phyloP scores from a whole-genome alignment of 2,797 vertebrate species.

The Pygocentrus nattereri region DNA sequence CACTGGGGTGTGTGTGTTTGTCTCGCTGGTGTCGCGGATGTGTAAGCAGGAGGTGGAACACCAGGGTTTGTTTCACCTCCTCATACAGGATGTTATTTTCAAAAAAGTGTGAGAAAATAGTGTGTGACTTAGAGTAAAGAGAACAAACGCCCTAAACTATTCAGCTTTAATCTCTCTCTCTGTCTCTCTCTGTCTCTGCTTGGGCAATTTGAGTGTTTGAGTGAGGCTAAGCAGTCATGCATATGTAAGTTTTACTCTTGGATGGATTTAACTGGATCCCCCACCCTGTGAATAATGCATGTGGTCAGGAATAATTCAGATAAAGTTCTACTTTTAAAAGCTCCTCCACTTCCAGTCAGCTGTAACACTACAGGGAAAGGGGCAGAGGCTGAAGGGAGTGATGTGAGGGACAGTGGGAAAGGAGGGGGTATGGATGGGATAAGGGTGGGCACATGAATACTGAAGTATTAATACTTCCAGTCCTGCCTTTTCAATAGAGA shows the following conservation, averaged over 20 bases:
- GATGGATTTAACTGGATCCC: slow-evolving; percentile 18
- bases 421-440: background rate
- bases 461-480: too few species aligned
- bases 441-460: background rate
- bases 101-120: background rate
- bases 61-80: background rate
- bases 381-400: background rate
- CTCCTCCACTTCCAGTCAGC: slow-evolving; percentile 42
- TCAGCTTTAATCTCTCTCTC: background rate
- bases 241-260: slow-evolving; percentile 11
- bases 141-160: background rate
- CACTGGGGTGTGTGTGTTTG: background rate
- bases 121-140: slow-evolving; percentile 14
- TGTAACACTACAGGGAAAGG: background rate
- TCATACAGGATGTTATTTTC: slow-evolving; percentile 21
- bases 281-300: slow-evolving; percentile 73
- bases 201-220: slow-evolving; percentile 18
- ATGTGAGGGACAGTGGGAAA: background rate
- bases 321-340: slow-evolving; percentile 74
- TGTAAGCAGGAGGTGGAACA: background rate
- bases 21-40: background rate
- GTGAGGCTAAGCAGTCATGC: slow-evolving; percentile 4
- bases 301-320: slow-evolving; percentile 76
- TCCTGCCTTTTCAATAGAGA: too few species aligned
- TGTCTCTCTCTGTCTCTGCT: background rate